Base-by-base conservation (phyloP, 2,888 invertebrate species). In the Euplexia lucipara region DNA sequence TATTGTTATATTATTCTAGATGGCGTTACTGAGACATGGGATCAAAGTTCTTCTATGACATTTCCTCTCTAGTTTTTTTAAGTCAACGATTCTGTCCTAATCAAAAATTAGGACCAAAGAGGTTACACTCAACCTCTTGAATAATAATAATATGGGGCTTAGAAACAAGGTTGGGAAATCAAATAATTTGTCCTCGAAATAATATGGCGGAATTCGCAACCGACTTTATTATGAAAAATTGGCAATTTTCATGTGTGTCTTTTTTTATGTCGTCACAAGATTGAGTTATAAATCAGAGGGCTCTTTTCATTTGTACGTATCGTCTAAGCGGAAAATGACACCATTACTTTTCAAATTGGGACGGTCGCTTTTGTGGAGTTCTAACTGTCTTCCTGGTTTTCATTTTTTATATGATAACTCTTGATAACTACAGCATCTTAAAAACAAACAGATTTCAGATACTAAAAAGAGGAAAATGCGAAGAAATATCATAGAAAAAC, bases 201-300 rank as follows among this genome's bases (percentile, higher is more conserved):
- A 86, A 86, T 86, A 85, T 81, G 73, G 69, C 67, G 70, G 77
- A 81, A 86, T 91, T 89, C 87, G 83, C 85, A 83, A 83, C 82
- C 82, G 82, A 81, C 85, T 85, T 93, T 93, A 94, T 93, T 92
- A 94, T 92, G 92, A 95, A 89, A 89, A 93, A 95, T 94, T 91
- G 95, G 85, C 93, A 94, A 95, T 95, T 94, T 94, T 93, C 93
- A 92, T 91, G 92, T 92, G 87, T 92, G 91, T 91, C 91, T 91
- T 89, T 89, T 89, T 91, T 90, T 90, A 90, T 90, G 91, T 90
- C 88, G 88, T 87, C 89, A 85, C 87, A 85, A 93, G 91, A 94
- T 95, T 94, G 93, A 90, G 88, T 89, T 90, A 93, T 95, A 91
- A 92, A 89, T 95, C 91, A 93, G 81, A 66, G 80, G 86, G 79